phyloP scores from a whole-genome alignment of 1,140 invertebrate species.

The Zaprionus gabonicus region DNA sequence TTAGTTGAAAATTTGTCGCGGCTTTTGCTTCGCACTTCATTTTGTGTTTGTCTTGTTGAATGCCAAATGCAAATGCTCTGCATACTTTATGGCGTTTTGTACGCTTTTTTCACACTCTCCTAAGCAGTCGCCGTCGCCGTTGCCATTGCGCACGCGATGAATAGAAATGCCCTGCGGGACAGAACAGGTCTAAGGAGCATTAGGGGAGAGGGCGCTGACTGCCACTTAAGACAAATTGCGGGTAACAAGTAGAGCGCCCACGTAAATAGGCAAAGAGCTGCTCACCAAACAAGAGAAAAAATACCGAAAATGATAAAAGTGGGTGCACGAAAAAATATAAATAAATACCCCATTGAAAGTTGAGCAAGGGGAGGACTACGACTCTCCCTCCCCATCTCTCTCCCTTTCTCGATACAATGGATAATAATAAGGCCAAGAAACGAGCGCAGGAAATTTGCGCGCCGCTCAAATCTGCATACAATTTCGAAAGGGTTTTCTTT shows the following conservation, averaged over 20 bases:
- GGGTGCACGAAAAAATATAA: constrained; percentile 47
- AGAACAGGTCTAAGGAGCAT: constrained; percentile 6
- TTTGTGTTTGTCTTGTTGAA: constrained; percentile 83
- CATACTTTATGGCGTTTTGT: constrained; percentile 81
- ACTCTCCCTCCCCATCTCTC: background rate
- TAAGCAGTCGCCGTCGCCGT: constrained; percentile 37
- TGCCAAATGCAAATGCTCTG: constrained; percentile 84
- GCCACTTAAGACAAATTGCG: constrained; percentile 84
- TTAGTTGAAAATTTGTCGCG: constrained; percentile 73
- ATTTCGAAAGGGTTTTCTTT: constrained; percentile 50
- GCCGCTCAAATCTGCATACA: constrained; percentile 57
- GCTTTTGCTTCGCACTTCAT: constrained; percentile 80
- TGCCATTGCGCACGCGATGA: constrained; percentile 29
- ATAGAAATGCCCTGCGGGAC: constrained; percentile 36
- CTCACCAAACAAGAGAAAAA: constrained; percentile 17
- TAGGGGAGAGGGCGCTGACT: constrained; percentile 36
- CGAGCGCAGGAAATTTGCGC: constrained; percentile 61
- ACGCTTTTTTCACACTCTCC: constrained; percentile 68
- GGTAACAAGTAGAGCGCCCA: constrained; percentile 62
- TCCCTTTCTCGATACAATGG: constrained; percentile 56
- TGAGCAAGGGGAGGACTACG: constrained; percentile 1
- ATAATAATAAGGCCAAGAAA: constrained; percentile 44
- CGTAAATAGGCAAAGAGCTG: constrained; percentile 58
- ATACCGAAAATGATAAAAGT: constrained; percentile 30
- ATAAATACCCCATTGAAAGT: constrained; percentile 58